Percentiles rank a stretch among this genome's conserved stretches.
phyloP scores from a whole-genome alignment of 2,797 vertebrate species.

The Sylvilagus floridanus region DNA sequence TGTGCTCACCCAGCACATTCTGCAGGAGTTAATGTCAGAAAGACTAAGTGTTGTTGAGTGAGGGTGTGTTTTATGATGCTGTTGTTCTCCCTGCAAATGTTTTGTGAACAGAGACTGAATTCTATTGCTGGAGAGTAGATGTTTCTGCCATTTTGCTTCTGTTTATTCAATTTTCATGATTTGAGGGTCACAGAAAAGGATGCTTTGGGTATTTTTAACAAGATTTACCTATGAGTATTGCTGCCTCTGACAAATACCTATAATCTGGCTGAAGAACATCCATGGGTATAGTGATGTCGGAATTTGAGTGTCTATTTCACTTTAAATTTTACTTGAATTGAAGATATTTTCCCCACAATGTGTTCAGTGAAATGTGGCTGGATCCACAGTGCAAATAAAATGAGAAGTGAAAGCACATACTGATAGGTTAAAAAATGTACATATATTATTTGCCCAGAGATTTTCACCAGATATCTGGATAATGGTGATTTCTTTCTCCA shows the following conservation, averaged over 20 bases:
- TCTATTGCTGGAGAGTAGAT: neutral
- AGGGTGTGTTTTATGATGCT: slow-evolving; percentile 50
- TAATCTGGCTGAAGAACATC: neutral
- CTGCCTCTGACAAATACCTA: neutral
- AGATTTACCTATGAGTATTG: neutral
- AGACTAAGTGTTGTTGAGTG: slow-evolving; percentile 59
- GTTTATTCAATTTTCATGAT: neutral
- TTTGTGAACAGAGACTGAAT: neutral
- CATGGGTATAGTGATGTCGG: neutral
- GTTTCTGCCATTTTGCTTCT: neutral
- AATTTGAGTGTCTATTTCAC: neutral
- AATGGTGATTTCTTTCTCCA: neutral
- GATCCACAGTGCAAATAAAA: neutral
- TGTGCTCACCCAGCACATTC: slow-evolving; percentile 60
- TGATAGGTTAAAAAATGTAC: neutral
- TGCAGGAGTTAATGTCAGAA: slow-evolving; percentile 53
- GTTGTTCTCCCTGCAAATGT: slow-evolving; percentile 40
- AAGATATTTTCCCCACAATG: neutral
- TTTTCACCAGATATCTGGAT: neutral
- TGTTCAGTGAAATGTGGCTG: neutral
- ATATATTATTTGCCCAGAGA: neutral
- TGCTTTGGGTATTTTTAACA: neutral
- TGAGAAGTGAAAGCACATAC: neutral
- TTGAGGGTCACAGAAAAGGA: neutral
- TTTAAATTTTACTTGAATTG: neutral